Evolutionary conservation across 1,140 invertebrate species (phyloP), one percentile per base, ranked within the genome.

Genomic region (Listronotus bonariensis): DNA sequence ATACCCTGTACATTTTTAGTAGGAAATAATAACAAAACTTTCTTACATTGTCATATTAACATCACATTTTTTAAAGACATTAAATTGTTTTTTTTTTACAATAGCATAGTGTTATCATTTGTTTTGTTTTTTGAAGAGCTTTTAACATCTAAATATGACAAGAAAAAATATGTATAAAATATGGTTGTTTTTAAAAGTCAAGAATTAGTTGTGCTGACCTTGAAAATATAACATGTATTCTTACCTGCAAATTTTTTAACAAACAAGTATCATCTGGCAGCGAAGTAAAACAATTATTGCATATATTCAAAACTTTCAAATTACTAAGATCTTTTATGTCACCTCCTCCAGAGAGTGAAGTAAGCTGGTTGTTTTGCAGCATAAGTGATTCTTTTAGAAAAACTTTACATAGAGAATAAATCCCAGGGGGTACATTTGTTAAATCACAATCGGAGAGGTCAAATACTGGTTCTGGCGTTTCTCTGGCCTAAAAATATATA

Each of bases 381-480:
- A 85, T 81, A 49, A 91, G 78, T 43, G 80, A 78, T 69, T 88
- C 85, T 80, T 93, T 93, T 56, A 88, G 84, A 70, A 91, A 88
- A 42, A 92, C 88, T 77, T 87, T 88, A 77, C 90, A 92, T 38
- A 91, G 79, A 3, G 88, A 86, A 80, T 87, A 92, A 64, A 91
- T 88, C 51, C 89, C 89, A 54, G 85, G 81, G 18, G 91, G 90
- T 42, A 92, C 83, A 52, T 82, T 79, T 71, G 83, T 84, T 49
- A 92, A 81, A 68, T 83, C 81, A 79, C 89, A 92, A 63, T 88
- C 86, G 3, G 88, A 87, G 62, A 92, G 76, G 79, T 92, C 89
- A 76, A 90, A 92, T 48, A 86, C 79, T 58, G 87, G 85, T 74
- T 90, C 89, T 14, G 89, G 89, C 70, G 85, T 87, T 79, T 91